Base-by-base conservation (phyloP, 2,113 vertebrate species). In the Cyprinodon tularosa region DNA sequence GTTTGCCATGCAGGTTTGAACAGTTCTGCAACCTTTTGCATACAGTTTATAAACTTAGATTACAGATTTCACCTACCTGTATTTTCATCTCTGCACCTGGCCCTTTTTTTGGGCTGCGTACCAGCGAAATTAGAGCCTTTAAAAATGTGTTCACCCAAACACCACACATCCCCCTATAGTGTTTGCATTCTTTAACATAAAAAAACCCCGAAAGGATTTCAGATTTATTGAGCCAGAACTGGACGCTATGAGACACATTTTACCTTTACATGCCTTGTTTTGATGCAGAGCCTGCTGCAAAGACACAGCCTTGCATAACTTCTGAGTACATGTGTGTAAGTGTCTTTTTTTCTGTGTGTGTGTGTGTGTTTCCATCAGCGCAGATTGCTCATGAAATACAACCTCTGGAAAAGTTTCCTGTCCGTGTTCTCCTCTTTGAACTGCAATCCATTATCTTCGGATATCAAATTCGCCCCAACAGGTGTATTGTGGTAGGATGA, bases 391-490 rank as follows among this genome's bases (percentile, higher is more conserved):
- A 38, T 90, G 86, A 89, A 89, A 88, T 62, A 48, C 12, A 64
- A 90, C 86, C 87, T 78, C 77, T 78, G 78, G 78, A 83, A 85
- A 88, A 86, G 84, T 87, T 83, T 77, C 88, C 73, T 76, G 69
- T 85, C 47, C n/a, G 10, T 61, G 1, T 38, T 71, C 80, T 74
- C 83, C 73, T 80, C 84, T 87, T 86, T 89, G 87, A 93, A 88
- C 88, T 80, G 37, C 65, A 81, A 77, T 84, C 84, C 89, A 86
- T 89, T 87, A 89, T 79, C 73, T 69, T 12, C 83, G 72, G 77
- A 76, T 87, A 82, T 90, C 80, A 79, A 50, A 83, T 86, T 83
- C 80, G 65, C 42, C 80, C 77, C 74, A 77, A 80, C 92, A 92
- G 90, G 90, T 90, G 90, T 76, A 78, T 69, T 42, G 83, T 76